Percentiles rank a stretch among this genome's conserved stretches.
Conservation (phyloP, 2,797 vertebrate species). For the Enteromius anoplus region DNA sequence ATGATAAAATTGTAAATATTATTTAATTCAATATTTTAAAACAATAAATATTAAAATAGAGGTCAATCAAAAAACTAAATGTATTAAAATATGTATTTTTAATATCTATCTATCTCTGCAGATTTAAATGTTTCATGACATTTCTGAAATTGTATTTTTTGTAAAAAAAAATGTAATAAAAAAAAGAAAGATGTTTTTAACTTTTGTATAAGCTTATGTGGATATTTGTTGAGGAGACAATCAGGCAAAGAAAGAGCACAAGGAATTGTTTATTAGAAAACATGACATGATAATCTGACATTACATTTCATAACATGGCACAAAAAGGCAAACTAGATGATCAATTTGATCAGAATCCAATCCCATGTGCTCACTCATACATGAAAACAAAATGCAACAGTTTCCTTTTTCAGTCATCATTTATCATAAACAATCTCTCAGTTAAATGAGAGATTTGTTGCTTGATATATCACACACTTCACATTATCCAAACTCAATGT, state of each 20-base stretch:
- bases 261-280: conserved; percentile 17
- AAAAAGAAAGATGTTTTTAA: neutral
- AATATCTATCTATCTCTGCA: too few species aligned
- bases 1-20: too few species aligned
- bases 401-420: neutral
- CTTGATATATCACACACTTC: neutral
- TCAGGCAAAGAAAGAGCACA: neutral
- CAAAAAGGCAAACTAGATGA: conserved; percentile 53
- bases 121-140: too few species aligned
- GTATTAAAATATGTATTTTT: too few species aligned
- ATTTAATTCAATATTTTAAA: too few species aligned
- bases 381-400: neutral
- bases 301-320: conserved; percentile 52
- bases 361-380: neutral
- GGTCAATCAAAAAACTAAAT: too few species aligned
- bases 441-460: conserved; percentile 27
- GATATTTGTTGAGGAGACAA: neutral
- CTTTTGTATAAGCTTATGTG: neutral
- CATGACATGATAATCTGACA: conserved; percentile 43
- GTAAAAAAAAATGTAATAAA: too few species aligned
- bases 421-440: neutral
- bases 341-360: conserved; percentile 65
- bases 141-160: neutral
- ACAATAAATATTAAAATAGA: too few species aligned
- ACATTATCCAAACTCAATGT: neutral